A percentile compares a stretch with the other conserved stretches of the same genome.
Conservation (phyloP, 1,140 invertebrate species). For the Platorchestia sp. region DNA sequence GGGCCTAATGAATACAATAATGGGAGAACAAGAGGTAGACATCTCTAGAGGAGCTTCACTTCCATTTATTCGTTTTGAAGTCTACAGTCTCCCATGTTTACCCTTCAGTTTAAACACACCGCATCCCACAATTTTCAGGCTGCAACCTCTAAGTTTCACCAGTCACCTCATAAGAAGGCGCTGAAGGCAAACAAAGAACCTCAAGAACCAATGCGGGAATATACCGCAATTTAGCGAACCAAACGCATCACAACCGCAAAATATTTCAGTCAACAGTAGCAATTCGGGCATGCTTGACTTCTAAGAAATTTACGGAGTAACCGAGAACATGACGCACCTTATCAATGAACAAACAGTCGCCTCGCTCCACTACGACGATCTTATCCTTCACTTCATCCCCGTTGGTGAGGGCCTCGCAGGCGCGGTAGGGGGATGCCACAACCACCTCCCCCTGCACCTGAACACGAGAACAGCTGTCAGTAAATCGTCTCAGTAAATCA, state of each 20-base stretch:
- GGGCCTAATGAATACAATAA: background rate
- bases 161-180: background rate
- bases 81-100: background rate
- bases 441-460: conserved; percentile 77
- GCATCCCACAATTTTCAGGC: background rate
- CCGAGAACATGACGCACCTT: conserved; percentile 76
- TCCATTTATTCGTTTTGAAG: background rate
- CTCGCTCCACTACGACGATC: conserved; percentile 88
- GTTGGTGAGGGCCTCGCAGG: conserved; percentile 80
- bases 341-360: conserved; percentile 95
- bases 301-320: too few species aligned
- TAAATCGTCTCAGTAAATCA: too few species aligned
- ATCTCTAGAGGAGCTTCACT: background rate
- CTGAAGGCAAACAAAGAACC: background rate
- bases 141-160: background rate
- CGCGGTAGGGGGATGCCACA: conserved; percentile 79
- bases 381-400: conserved; percentile 77
- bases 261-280: too few species aligned
- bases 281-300: too few species aligned
- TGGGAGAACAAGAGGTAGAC: background rate
- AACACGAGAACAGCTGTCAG: background rate
- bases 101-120: background rate
- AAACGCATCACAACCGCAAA: too few species aligned
- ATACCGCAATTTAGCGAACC: background rate
- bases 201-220: background rate